Evolutionary conservation across 2,888 invertebrate species (phyloP).

Genomic region (Dolichomitus sp.): DNA sequence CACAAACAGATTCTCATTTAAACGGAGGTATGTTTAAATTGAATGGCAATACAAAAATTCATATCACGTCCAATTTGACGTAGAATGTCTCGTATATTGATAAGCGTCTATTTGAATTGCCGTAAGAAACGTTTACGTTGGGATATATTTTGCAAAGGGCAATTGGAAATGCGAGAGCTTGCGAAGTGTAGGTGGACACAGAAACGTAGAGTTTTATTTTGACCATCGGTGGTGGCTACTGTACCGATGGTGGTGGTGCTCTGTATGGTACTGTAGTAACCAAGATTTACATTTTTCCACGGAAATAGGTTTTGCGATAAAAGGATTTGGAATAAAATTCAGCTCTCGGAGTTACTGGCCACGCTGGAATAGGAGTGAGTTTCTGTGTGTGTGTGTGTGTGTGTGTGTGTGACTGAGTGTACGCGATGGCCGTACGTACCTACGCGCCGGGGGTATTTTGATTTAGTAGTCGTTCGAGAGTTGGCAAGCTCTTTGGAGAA

Average conservation of each 20-base stretch:
- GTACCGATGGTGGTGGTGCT: constrained; percentile 39
- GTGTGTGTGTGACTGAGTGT: constrained; percentile 18
- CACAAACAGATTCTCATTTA: not conserved
- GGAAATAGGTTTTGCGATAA: constrained; percentile 83
- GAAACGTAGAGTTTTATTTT: constrained; percentile 58
- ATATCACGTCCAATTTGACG: not conserved
- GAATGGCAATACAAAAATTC: not conserved
- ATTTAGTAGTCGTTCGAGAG: constrained; percentile 84
- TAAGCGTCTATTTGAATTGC: constrained; percentile 25
- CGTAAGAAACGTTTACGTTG: constrained; percentile 39
- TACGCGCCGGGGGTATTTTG: constrained; percentile 79
- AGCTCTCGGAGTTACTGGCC: constrained; percentile 71
- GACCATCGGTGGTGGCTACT: constrained; percentile 54
- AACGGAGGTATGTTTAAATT: not conserved
- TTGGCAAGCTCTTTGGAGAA: constrained; percentile 84
- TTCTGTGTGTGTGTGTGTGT: constrained; percentile 11
- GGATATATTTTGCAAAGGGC: constrained; percentile 21
- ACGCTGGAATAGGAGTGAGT: constrained; percentile 14
- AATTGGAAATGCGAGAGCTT: constrained; percentile 16
- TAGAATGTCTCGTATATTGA: constrained; percentile 8
- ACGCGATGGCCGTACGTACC: constrained; percentile 47
- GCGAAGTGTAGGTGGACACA: constrained; percentile 49
- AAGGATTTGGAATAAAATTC: constrained; percentile 84
- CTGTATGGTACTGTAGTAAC: constrained; percentile 70
- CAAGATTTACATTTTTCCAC: constrained; percentile 81